Conservation (phyloP, 2,113 vertebrate species). For the Antechinus stuartii region DNA sequence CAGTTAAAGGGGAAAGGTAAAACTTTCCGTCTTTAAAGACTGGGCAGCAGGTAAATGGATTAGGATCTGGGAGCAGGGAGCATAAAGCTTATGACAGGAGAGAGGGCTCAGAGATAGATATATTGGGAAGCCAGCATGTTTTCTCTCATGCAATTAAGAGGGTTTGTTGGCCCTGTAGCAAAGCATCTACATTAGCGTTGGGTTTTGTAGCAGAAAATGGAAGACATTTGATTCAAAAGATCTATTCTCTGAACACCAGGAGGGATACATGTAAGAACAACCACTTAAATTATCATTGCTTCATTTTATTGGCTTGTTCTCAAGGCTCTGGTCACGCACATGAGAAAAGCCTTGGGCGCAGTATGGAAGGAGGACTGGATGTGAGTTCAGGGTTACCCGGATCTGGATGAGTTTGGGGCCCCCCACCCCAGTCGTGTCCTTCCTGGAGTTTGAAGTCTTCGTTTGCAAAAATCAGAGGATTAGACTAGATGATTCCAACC, state of each 20-base stretch:
- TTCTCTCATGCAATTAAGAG: background rate
- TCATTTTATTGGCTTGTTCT: background rate
- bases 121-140: background rate
- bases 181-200: background rate
- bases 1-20: conserved; percentile 73
- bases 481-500: background rate
- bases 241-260: background rate
- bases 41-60: background rate
- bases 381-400: background rate
- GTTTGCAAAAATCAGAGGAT: background rate
- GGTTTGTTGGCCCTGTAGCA: background rate
- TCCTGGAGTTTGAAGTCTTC: background rate
- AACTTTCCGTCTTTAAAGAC: conserved; percentile 74
- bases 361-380: background rate
- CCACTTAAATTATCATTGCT: background rate
- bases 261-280: background rate
- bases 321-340: background rate
- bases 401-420: background rate
- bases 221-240: background rate
- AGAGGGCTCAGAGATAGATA: background rate
- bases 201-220: background rate
- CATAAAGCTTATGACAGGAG: conserved; percentile 60
- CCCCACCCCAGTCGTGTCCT: background rate
- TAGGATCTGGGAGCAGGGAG: background rate
- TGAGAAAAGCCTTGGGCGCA: background rate